Base-by-base conservation (phyloP, 92 coral and sea anemone species). In the Micromussa lordhowensis region DNA sequence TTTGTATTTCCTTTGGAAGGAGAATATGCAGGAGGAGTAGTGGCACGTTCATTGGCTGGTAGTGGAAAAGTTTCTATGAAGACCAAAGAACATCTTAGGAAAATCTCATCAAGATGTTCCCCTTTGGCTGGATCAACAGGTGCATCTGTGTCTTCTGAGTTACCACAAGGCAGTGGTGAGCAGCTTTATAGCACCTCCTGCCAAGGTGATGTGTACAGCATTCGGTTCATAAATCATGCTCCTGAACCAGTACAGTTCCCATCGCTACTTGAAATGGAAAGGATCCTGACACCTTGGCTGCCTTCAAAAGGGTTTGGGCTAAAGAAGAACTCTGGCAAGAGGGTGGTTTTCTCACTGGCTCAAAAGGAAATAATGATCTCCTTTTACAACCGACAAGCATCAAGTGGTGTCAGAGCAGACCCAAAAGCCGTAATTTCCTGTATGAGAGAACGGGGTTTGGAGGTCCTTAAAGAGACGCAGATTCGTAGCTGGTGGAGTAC, bases 361-460 rank as follows among this genome's bases (percentile, higher is more conserved):
- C 92, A 88, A 40, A 88, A 88, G 69, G 91, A 88, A 44, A 68
- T 88, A 24, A 88, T 88, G 91, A 88, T 88, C 13, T 73, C 32
- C 19, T 81, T 79, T 48, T 81, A 80, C 74, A 77, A 80, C 81
- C 79, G 82, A 55, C 91, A 88, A 80, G 85, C 85, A 15, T 40
- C 26, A 22, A 51, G 53, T 80, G 85, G 85, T 35, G 48, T 88
- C 73, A 34, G 81, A 18, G 87, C 29, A 10, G 61, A 77, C 19
- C 57, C 81, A 0, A 77, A 77, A 53, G 81, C 31, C 1, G 81
- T 53, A 9, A 77, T 53, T 36, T 29, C 30, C 0, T 44, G 55
- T 44, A 77, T 77, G 81, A 69, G 19, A 78, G 77, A 78, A 2
- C 30, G 21, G 15, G 85, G 90, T 1, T 2, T 87, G 8, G 90